Conservation (phyloP, 2,797 vertebrate genomes). For the Xenentodon cancila region DNA sequence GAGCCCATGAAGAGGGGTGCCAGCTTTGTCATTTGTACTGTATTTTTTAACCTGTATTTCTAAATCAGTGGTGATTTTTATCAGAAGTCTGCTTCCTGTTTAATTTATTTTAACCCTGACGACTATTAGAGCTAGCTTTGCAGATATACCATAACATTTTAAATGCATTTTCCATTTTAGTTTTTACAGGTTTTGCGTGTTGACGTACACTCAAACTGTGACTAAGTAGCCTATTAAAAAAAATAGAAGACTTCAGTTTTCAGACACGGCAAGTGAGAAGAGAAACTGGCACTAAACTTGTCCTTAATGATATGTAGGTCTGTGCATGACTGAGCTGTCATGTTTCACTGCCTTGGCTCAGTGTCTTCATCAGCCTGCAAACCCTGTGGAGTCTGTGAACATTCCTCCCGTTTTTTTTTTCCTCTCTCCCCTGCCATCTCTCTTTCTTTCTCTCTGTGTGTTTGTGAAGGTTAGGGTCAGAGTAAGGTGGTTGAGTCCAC, state of each 20-base stretch:
- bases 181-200: not conserved
- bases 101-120: not conserved
- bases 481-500: constrained; percentile 7
- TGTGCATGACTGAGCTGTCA: constrained; percentile 27
- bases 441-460: not conserved
- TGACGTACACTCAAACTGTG: not conserved
- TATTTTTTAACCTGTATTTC: too few relatives aligned
- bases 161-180: not conserved
- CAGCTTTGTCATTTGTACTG: not conserved
- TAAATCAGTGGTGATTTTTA: not conserved
- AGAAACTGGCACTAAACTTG: not conserved
- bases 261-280: not conserved
- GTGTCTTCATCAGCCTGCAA: constrained; percentile 35
- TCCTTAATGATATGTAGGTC: constrained; percentile 4
- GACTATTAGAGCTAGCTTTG: not conserved
- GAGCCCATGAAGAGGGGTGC: not conserved
- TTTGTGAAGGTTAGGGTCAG: not conserved
- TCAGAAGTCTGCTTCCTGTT: not conserved
- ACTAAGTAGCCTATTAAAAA: not conserved
- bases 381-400: not conserved
- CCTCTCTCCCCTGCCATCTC: not conserved
- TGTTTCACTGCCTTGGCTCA: constrained; percentile 29
- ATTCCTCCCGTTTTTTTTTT: not conserved
- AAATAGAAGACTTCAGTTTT: not conserved
- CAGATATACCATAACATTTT: not conserved